Evolutionary conservation across 2,113 vertebrate genomes (phyloP).

Genomic region (Xyliphius kryptos): DNA sequence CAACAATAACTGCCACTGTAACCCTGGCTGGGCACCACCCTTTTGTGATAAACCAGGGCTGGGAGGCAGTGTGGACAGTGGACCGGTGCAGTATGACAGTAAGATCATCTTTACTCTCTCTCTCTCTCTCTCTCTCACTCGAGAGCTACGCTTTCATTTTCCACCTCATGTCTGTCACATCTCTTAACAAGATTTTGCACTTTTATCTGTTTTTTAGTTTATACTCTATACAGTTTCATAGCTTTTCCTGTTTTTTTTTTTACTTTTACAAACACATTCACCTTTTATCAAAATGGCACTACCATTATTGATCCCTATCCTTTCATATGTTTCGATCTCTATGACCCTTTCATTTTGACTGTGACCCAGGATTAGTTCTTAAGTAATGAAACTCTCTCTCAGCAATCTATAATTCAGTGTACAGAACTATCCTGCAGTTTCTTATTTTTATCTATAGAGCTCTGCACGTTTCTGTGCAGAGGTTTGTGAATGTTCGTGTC

Average conservation of each 20-base stretch:
- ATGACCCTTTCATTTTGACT: no score
- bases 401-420: conserved; percentile 20
- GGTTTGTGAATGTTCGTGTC: conserved; percentile 12
- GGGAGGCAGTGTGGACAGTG: conserved; percentile 88
- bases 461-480: background rate
- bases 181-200: no score
- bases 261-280: no score
- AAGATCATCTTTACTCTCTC: conserved; percentile 49
- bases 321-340: background rate
- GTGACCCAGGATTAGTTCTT: conserved; percentile 4
- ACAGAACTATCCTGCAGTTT: background rate
- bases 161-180: no score
- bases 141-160: no score
- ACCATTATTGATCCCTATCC: conserved; percentile 21
- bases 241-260: no score
- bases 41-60: conserved; percentile 79
- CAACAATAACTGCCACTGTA: conserved; percentile 88
- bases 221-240: no score
- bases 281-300: conserved; percentile 35
- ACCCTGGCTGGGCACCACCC: conserved; percentile 81
- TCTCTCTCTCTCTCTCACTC: conserved; percentile 1
- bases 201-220: no score
- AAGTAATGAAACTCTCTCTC: conserved; percentile 5
- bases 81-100: conserved; percentile 78
- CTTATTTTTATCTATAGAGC: background rate